Percentiles rank a stretch among this genome's conserved stretches.
Conservation (phyloP, 2,113 vertebrate genomes). For the Sylvietta virens region DNA sequence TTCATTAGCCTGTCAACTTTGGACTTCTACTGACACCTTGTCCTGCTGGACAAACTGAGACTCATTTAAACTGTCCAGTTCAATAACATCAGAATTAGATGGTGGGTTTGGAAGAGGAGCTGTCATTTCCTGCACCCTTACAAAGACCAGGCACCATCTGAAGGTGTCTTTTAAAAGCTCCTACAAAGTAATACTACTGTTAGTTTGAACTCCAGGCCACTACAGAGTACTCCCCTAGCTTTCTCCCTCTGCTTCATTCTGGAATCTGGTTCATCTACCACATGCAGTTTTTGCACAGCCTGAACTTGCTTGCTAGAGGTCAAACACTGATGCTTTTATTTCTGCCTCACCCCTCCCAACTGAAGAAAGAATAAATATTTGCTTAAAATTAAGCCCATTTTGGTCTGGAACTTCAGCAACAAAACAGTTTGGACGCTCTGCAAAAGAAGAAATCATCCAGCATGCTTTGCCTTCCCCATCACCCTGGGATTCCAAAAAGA, state of each 20-base stretch:
- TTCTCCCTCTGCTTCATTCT: not conserved
- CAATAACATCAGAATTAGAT: not conserved
- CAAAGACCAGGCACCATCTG: not conserved
- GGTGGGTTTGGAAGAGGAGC: not conserved
- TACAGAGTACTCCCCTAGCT: not conserved
- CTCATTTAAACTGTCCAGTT: not conserved
- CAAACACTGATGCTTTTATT: slow-evolving; percentile 55
- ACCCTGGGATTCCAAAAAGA: slow-evolving; percentile 32
- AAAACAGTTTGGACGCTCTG: slow-evolving; percentile 5
- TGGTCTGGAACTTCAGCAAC: slow-evolving; percentile 49
- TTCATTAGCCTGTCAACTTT: not conserved
- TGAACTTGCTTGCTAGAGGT: slow-evolving; percentile 50
- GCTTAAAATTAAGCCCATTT: slow-evolving; percentile 57
- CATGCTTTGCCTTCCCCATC: not conserved
- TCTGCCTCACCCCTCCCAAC: slow-evolving; percentile 29
- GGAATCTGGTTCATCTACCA: not conserved
- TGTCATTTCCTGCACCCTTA: not conserved
- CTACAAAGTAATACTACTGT: not conserved
- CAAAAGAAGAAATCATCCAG: slow-evolving; percentile 46
- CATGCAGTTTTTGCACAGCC: slow-evolving; percentile 9
- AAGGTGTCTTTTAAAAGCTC: not conserved
- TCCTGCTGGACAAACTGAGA: not conserved
- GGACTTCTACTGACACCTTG: not conserved
- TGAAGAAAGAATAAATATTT: slow-evolving; percentile 63
- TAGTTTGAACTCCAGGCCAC: not conserved